phyloP scores from a whole-genome alignment of 2,888 invertebrate species.

The Nezara viridula region DNA sequence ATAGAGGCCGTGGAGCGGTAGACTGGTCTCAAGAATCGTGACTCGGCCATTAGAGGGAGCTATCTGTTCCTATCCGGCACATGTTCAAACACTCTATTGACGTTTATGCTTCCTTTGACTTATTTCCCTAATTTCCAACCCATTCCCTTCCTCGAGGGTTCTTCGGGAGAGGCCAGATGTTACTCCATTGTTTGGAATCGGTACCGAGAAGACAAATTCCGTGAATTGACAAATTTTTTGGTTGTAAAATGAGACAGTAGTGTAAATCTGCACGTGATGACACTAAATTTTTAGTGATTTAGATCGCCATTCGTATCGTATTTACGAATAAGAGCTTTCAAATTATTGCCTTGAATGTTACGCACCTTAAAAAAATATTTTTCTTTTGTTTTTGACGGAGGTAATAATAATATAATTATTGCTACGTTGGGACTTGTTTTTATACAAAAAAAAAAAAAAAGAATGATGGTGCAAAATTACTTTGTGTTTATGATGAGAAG shows the following conservation, averaged over 20 bases:
- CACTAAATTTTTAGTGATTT: too few species aligned
- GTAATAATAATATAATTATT: too few species aligned
- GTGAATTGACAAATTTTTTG: background rate
- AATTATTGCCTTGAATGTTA: too few species aligned
- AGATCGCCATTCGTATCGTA: too few species aligned
- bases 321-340: too few species aligned
- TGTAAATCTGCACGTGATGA: too few species aligned
- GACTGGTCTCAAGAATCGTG: constrained; percentile 25
- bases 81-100: constrained; percentile 49
- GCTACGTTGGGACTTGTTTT: too few species aligned
- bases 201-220: background rate
- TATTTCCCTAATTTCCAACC: constrained; percentile 40
- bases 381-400: too few species aligned
- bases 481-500: background rate
- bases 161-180: background rate
- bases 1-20: constrained; percentile 28
- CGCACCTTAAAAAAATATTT: too few species aligned
- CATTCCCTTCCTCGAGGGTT: background rate
- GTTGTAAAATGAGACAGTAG: too few species aligned
- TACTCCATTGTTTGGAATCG: background rate
- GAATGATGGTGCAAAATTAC: background rate
- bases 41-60: constrained; percentile 31
- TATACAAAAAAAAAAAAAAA: background rate
- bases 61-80: constrained; percentile 35
- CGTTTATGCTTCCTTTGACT: constrained; percentile 49